Base-by-base conservation (phyloP, 2,113 vertebrate genomes). In the Tachysurus vachellii region DNA sequence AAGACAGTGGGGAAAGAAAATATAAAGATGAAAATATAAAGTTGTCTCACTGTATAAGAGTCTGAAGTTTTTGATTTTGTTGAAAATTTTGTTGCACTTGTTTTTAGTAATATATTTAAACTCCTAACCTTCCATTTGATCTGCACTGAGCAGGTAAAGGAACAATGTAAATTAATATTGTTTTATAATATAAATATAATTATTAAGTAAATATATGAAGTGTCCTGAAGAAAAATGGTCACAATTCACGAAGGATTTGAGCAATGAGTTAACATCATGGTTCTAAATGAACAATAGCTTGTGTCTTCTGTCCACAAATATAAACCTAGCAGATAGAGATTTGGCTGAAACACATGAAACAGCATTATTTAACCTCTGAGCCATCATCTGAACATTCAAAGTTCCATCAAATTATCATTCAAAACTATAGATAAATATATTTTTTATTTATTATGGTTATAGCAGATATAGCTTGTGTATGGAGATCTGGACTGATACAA, bases 11-110 rank as follows among this genome's bases (percentile, higher is more conserved):
- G 47, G 21, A 84, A 84, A 73, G 61, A 50, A n/a, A 87, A 76
- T 83, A 83, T 83, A 81, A 44, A 85, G n/a, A 16, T 44, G 61
- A 61, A n/a, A 87, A 76, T 83, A 83, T 83, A 81, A 44, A 75
- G n/a, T 26, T 44, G 70, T 85, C 54, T 36, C 54, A 31, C 28
- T 57, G 31, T 42, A 70, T 47, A 83, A 70, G 26, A 12, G 64
- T 76, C 21, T 71, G 64, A 13, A 31, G 17, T 54, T 73, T n/a
- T 19, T 76, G 53, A 53, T n/a, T 54, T 28, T 50, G 2, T 50
- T 50, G 42, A 28, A 66, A 28, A 66, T 70, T n/a, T n/a, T n/a
- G n/a, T n/a, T 71, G 28, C 31, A 71, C 44, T 50, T 47, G 42
- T 75, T 73, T 17, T 70, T 42, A 66, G 23, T 19, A 3, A 6